Evolutionary conservation across 2,113 vertebrate genomes (phyloP).

Genomic region (Reinhardtius hippoglossoides): DNA sequence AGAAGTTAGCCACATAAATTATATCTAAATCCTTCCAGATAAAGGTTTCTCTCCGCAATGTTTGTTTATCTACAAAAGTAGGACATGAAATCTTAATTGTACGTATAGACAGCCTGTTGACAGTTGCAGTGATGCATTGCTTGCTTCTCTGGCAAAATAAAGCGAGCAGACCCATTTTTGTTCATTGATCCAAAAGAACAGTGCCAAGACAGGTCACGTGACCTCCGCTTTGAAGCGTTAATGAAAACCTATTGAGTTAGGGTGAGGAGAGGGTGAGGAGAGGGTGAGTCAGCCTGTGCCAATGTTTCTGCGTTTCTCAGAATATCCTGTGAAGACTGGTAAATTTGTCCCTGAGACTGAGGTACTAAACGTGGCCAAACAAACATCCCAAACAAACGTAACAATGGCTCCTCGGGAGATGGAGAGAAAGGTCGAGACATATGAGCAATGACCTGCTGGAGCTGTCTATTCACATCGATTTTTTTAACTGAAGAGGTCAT

Average conservation of each 20-base stretch:
- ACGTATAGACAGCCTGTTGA: not conserved
- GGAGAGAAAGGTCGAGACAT: constrained; percentile 28
- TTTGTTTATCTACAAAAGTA: not conserved
- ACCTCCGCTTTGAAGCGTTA: constrained; percentile 42
- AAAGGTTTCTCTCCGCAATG: no score
- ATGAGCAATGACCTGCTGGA: constrained; percentile 28
- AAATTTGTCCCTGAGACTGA: constrained; percentile 14
- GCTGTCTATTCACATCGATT: constrained; percentile 47
- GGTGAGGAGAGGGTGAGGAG: constrained; percentile 25
- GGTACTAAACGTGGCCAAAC: constrained; percentile 2
- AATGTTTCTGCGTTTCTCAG: constrained; percentile 37
- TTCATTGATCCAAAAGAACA: constrained; percentile 34
- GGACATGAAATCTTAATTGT: not conserved
- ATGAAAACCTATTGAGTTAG: constrained; percentile 56
- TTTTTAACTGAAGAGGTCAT: constrained; percentile 37
- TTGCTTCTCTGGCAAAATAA: constrained; percentile 8
- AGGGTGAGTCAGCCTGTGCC: constrained; percentile 8
- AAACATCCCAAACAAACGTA: constrained; percentile 19
- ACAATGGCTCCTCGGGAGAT: constrained; percentile 9
- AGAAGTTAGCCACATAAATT: not conserved
- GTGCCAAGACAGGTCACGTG: constrained; percentile 30
- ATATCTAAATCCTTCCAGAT: no score
- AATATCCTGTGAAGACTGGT: constrained; percentile 43
- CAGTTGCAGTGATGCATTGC: not conserved
- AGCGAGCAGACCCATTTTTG: constrained; percentile 13